Conservation (phyloP, 2,888 invertebrate species). For the Scaptodrosophila latifasciaeformis region DNA sequence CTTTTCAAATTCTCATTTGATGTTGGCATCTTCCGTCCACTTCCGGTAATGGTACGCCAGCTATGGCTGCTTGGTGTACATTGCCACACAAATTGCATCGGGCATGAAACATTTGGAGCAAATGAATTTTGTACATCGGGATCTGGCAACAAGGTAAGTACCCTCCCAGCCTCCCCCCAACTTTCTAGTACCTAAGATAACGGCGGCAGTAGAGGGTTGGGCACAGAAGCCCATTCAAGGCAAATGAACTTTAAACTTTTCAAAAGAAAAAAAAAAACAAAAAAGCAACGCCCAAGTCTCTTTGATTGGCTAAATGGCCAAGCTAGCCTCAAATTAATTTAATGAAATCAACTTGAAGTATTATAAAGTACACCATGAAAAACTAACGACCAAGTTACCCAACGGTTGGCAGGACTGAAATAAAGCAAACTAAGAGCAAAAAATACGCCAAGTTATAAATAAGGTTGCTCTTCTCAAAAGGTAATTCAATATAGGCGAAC, state of each 20-base stretch:
- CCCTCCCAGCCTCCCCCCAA: constrained; percentile 25
- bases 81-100: constrained; percentile 91
- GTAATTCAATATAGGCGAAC: constrained; percentile 54
- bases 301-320: no score
- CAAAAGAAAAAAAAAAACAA: no score
- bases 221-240: no score
- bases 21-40: constrained; percentile 47
- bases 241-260: constrained; percentile 50
- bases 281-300: no score
- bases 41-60: constrained; percentile 73
- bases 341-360: constrained; percentile 44
- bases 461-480: no score
- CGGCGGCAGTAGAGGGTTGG: no score
- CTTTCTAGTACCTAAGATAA: no score
- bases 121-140: constrained; percentile 89
- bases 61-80: constrained; percentile 88
- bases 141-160: constrained; percentile 86
- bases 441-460: constrained; percentile 41
- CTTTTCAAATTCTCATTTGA: constrained; percentile 58
- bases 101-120: constrained; percentile 94
- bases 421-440: constrained; percentile 16
- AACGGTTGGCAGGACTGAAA: neutral
- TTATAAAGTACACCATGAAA: constrained; percentile 30
- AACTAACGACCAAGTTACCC: constrained; percentile 1
- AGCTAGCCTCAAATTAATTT: constrained; percentile 39